A percentile compares a stretch with the other conserved stretches of the same genome.
Evolutionary conservation across 2,797 vertebrate species (phyloP).

Genomic region (Darevskia nairensis): DNA sequence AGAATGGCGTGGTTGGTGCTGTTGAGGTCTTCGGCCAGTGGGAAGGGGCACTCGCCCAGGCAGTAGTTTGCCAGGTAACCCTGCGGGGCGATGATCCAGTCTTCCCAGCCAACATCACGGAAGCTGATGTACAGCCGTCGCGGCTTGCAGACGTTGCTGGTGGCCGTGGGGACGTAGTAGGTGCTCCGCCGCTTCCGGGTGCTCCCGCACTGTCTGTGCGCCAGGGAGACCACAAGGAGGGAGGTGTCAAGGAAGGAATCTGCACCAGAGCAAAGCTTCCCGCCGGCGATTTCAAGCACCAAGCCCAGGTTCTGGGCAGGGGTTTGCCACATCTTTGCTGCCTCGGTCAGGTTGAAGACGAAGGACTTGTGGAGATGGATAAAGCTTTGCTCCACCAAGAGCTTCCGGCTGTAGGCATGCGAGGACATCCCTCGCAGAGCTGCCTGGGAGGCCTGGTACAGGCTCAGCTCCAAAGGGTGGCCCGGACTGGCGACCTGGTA

Average conservation of each 20-base stretch:
- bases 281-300: slow-evolving; percentile 73
- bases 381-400: slow-evolving; percentile 83
- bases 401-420: slow-evolving; percentile 64
- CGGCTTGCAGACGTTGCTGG: slow-evolving; percentile 85
- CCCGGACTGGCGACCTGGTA: slow-evolving; percentile 49
- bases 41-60: slow-evolving; percentile 90
- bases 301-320: slow-evolving; percentile 78
- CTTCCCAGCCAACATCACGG: slow-evolving; percentile 94
- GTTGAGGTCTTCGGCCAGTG: slow-evolving; percentile 86
- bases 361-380: slow-evolving; percentile 74
- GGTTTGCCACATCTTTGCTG: slow-evolving; percentile 74
- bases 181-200: slow-evolving; percentile 68
- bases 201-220: slow-evolving; percentile 82
- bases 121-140: slow-evolving; percentile 92
- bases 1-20: slow-evolving; percentile 94
- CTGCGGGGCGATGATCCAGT: slow-evolving; percentile 95
- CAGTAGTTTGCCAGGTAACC: slow-evolving; percentile 98
- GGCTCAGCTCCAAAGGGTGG: slow-evolving; percentile 77
- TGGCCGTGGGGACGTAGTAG: not conserved
- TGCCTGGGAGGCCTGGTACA: slow-evolving; percentile 75
- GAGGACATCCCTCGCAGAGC: slow-evolving; percentile 70
- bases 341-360: slow-evolving; percentile 81
- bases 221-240: slow-evolving; percentile 86
- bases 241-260: slow-evolving; percentile 77
- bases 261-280: not conserved